Base-by-base conservation (phyloP, 2,113 vertebrate genomes). In the Catharus bicknelli region DNA sequence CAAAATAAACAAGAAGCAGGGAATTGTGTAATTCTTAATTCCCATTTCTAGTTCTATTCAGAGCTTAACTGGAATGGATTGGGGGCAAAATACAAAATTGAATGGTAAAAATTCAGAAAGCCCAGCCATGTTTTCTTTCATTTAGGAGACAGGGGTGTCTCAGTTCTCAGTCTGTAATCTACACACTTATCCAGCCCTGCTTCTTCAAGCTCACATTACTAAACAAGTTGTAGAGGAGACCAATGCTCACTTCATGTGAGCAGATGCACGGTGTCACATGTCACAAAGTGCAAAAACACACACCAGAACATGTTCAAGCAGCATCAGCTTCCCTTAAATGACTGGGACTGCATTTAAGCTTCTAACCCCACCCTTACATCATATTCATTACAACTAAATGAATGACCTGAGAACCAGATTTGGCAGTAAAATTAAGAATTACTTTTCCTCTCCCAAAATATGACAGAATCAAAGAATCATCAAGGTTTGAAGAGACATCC, bases 1-100 rank as follows among this genome's bases (percentile, higher is more conserved):
- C 96, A 96, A 94, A 93, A 91, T 57, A 92, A 95, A 92, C 78
- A 88, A 69, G 67, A 48, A 83, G 50, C 7, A 20, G 20, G 88
- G 70, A 92, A 81, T 5, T 8, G 13, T 32, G 7, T 70, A 90
- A 92, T 69, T 94, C 77, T 84, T 34, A 86, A 87, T 89, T 95
- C 55, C 57, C 77, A 58, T 85, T 93, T 92, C 38, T 38, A 38
- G 9, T 38, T 38, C 59, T 89, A 89, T 90, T 95, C 62, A 74
- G 63, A 95, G 43, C 32, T 96, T 84, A 95, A 86, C 69, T 82
- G 84, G 68, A 92, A 94, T 10, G 7, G 79, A 64, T 0, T 69
- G 40, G 51, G 73, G 72, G 55, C 51, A 95, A 90, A 93, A 58
- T 22, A 83, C 64, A 86, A 45, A 38, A 82, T 20, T 26, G 34